A percentile compares a stretch with the other conserved stretches of the same genome.
phyloP scores from a whole-genome alignment of 1,140 invertebrate genomes.

The Drosophila ironensis region DNA sequence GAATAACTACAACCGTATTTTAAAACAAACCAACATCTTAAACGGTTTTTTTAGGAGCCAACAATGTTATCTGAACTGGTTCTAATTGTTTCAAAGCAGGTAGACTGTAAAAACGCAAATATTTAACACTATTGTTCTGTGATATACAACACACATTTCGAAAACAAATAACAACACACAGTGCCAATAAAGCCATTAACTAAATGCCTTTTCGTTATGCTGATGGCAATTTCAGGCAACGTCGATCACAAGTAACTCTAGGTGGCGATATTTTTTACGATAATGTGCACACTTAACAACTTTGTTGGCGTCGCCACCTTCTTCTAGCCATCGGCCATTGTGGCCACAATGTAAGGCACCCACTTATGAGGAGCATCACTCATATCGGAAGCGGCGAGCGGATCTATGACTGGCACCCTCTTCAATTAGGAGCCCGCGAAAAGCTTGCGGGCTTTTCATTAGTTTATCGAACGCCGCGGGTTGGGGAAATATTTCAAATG shows the following conservation, averaged over 20 bases:
- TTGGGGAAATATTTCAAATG: constrained; percentile 64
- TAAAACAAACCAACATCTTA: too few relatives aligned
- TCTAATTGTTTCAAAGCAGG: too few relatives aligned
- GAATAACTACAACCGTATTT: too few relatives aligned
- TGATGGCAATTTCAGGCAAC: too few relatives aligned
- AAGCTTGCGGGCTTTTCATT: constrained; percentile 66
- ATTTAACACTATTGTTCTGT: too few relatives aligned
- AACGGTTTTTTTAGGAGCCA: too few relatives aligned
- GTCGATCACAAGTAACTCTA: too few relatives aligned
- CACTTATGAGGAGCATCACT: constrained; percentile 34
- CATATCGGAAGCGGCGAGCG: constrained; percentile 15
- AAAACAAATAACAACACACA: too few relatives aligned
- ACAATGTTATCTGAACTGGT: too few relatives aligned
- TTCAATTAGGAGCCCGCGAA: constrained; percentile 57
- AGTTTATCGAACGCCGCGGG: constrained; percentile 57
- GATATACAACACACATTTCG: too few relatives aligned
- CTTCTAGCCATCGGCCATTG: constrained; percentile 12
- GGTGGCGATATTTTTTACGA: constrained; percentile 42
- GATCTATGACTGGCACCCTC: constrained; percentile 50
- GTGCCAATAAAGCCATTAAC: not conserved
- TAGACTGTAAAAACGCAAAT: too few relatives aligned
- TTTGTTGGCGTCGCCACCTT: constrained; percentile 29
- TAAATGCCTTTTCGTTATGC: not conserved
- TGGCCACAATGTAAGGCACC: constrained; percentile 45
- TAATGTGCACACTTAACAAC: constrained; percentile 27